Conservation (phyloP, 2,888 invertebrate species). For the Noctua janthe region DNA sequence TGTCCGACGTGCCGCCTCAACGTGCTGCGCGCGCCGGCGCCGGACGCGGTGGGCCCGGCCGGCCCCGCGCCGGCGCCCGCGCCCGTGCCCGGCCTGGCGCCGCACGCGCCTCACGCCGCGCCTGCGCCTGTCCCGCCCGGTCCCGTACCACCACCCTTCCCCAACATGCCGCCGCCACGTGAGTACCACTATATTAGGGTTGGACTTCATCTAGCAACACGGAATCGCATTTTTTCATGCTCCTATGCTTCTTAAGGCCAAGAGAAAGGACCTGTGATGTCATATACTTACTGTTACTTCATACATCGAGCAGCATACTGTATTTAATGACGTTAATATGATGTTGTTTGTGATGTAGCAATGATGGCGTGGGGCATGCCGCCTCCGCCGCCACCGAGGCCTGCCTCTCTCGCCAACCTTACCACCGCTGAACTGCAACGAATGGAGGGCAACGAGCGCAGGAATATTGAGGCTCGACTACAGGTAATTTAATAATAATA, state of each 20-base stretch:
- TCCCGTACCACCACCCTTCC: constrained; percentile 80
- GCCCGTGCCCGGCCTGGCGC: constrained; percentile 59
- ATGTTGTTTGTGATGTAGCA: constrained; percentile 68
- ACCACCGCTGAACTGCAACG: constrained; percentile 95
- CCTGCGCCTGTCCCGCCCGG: constrained; percentile 70
- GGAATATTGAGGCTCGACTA: constrained; percentile 97
- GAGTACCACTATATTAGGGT: background rate
- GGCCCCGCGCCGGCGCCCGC: constrained; percentile 57
- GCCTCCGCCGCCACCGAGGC: constrained; percentile 94
- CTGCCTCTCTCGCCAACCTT: constrained; percentile 93
- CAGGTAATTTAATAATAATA: constrained; percentile 88
- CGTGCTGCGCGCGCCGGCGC: constrained; percentile 91
- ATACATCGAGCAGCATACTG: background rate
- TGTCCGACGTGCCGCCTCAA: constrained; percentile 99
- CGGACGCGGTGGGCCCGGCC: constrained; percentile 71
- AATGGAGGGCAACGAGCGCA: constrained; percentile 97
- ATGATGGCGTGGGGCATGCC: constrained; percentile 89
- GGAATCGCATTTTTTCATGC: background rate
- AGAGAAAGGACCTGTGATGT: background rate
- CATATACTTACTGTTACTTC: background rate
- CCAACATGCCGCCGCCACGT: constrained; percentile 82
- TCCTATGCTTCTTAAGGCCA: background rate
- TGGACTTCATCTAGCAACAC: background rate
- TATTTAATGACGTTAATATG: background rate
- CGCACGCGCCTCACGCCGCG: constrained; percentile 70